Base-by-base conservation (phyloP, 1,140 invertebrate species). In the Heliconius himera region DNA sequence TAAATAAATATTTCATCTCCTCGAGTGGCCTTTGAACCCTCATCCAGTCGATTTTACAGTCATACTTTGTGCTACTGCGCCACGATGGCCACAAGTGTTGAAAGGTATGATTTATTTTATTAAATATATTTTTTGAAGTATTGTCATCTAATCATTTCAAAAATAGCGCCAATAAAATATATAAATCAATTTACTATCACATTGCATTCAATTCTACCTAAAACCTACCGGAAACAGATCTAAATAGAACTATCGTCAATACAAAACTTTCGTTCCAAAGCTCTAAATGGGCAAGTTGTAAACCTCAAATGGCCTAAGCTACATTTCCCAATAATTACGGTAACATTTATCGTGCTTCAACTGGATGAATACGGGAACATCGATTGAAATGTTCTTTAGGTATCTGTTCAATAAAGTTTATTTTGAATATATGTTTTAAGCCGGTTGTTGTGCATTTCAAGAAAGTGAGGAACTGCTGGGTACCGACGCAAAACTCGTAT, bases 191-290 rank as follows among this genome's bases (percentile, higher is more conserved):
- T 66, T 66, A 29, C 22, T 66, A 13, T 29, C 20, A 4, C 60
- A 18, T 13, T 66, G 22, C 22, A 26, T 29, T 66, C 3, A 66
- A 16, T 66, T 11, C 3, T 11, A 22, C 51, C 33, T 56, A 49
- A 49, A 70, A 49, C 51, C 38, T 54, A 22, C 8, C 4, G 56
- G 66, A 54, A 66, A 26, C 60, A 18, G 60, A 29, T 66, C 60
- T 66, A 66, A 66, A 66, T 66, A 60, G 72, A 74, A 74, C 72
- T 78, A 73, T 73, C 77, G 54, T 56, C 26, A 41, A 74, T 78
- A 78, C 72, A 74, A 78, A 78, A 78, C 49, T 74, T 74, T 78
- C 41, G 26, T 66, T 26, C 9, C 60, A 16, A 18, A 66, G 60
- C 60, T 66, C 74, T 60, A n/a, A 75, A 75, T 75, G 74, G 74